Evolutionary conservation across 2,797 vertebrate species (phyloP).

Genomic region (Cossypha dichroa): DNA sequence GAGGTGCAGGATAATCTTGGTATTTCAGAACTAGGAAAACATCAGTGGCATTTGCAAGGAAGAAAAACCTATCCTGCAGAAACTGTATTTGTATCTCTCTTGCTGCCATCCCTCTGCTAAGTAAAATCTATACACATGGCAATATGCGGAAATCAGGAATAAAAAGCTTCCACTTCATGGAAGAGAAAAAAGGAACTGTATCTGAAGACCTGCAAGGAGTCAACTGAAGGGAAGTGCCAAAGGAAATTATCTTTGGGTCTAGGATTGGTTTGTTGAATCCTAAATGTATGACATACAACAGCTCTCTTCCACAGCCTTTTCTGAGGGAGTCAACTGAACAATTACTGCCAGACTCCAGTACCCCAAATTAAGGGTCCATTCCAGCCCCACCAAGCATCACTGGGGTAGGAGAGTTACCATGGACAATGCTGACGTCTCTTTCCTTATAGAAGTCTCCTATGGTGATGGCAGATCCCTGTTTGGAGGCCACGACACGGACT

Average conservation of each 20-base stretch:
- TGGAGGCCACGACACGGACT: conserved; percentile 90
- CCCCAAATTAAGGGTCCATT: background rate
- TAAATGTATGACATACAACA: background rate
- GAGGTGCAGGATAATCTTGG: background rate
- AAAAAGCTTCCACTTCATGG: background rate
- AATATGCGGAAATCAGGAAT: background rate
- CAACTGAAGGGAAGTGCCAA: background rate
- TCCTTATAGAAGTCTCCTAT: conserved; percentile 94
- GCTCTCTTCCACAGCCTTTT: background rate
- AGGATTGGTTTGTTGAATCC: background rate
- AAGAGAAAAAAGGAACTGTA: background rate
- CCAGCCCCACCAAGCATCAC: background rate
- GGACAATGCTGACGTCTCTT: conserved; percentile 90
- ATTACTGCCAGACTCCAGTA: background rate
- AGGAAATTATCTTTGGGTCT: background rate
- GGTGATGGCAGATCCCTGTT: conserved; percentile 88
- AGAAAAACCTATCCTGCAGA: background rate
- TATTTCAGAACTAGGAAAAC: background rate
- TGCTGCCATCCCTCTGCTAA: background rate
- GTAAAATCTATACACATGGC: background rate
- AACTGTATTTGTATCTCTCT: background rate
- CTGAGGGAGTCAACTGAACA: background rate
- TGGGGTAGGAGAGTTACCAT: conserved; percentile 80
- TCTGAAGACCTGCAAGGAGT: background rate
- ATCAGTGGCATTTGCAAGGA: background rate